Base-by-base conservation (phyloP, 2,888 invertebrate genomes). In the Stomorhina lunata region DNA sequence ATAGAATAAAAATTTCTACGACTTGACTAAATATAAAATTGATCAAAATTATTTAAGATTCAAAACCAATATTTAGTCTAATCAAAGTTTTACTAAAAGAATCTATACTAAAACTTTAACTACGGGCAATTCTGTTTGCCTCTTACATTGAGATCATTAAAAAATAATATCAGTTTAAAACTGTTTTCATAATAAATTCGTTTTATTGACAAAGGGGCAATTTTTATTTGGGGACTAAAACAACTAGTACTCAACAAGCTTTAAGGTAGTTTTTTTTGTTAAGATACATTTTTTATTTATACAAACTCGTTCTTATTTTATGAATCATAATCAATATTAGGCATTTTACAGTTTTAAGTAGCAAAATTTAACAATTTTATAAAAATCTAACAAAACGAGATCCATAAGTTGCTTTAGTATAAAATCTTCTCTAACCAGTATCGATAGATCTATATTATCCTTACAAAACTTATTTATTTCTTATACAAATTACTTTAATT, bases 381-480 rank as follows among this genome's bases (percentile, higher is more conserved):
- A n/a, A n/a, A n/a, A n/a, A n/a, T n/a, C n/a, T n/a, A n/a, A n/a
- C 40, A 69, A 32, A 50, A 25, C 27, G 81, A 81, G 81, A 81
- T 77, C 81, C 59, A 55, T 77, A 22, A 61, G 81, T 77, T 81
- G 9, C 75, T 57, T 53, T 34, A 63, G 25, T 57, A 25, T 40
- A 9, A 59, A 48, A 65, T 22, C 7, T 12, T 55, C 32, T 69
- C 7, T 37, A 71, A 3, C 25, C 9, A 2, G 2, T 61, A 27
- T 12, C 4, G 9, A 34, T 32, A 27, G 7, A 2, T 22, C 9
- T 20, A 20, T 15, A 34, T 29, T 40, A 20, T 12, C 27, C 32
- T 20, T 72, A 25, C 29, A 50, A 43, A 17, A 10, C 32, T 50
- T 34, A 22, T 48, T 1, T n/a, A 12, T 65, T 20, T 20, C 4